phyloP scores from a whole-genome alignment of 1,140 invertebrate genomes.

The Drosophila suzukii region DNA sequence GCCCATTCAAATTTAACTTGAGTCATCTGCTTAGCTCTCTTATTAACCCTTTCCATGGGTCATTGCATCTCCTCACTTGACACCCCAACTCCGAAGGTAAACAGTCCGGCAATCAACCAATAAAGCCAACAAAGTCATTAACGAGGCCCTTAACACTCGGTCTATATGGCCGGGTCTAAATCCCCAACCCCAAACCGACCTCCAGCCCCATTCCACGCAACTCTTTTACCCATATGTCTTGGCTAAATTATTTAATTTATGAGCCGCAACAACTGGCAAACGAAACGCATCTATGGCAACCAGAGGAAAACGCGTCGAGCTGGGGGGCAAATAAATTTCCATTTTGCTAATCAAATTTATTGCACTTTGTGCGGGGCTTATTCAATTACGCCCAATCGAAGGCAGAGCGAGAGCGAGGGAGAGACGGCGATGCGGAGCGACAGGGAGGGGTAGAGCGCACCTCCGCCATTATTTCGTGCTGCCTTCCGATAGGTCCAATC shows the following conservation, averaged over 20 bases:
- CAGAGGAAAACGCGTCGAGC: slow-evolving; percentile 25
- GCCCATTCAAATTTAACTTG: slow-evolving; percentile 1
- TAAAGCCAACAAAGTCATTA: slow-evolving; percentile 71
- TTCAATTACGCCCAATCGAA: slow-evolving; percentile 68
- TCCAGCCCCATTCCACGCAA: background rate
- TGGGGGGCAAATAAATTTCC: slow-evolving; percentile 75
- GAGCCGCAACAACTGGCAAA: slow-evolving; percentile 69
- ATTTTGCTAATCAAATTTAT: slow-evolving; percentile 84
- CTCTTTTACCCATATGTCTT: slow-evolving; percentile 14
- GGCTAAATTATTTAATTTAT: slow-evolving; percentile 81
- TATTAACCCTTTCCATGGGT: slow-evolving; percentile 28
- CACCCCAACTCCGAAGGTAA: slow-evolving; percentile 12
- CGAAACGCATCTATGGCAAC: slow-evolving; percentile 68
- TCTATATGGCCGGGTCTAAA: slow-evolving; percentile 25
- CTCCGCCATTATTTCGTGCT: slow-evolving; percentile 68
- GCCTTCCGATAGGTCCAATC: slow-evolving; percentile 49
- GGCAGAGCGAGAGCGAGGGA: slow-evolving; percentile 10
- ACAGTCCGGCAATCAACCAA: slow-evolving; percentile 55
- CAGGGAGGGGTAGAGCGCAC: slow-evolving; percentile 3
- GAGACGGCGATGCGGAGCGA: slow-evolving; percentile 11
- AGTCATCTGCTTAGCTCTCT: slow-evolving; percentile 9
- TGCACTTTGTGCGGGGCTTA: slow-evolving; percentile 81
- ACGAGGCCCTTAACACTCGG: slow-evolving; percentile 71
- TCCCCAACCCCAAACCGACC: background rate
- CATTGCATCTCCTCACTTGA: slow-evolving; percentile 30